Percentiles rank a stretch among this genome's conserved stretches.
Evolutionary conservation across 1,140 invertebrate genomes (phyloP).

Genomic region (Halyomorpha halys): DNA sequence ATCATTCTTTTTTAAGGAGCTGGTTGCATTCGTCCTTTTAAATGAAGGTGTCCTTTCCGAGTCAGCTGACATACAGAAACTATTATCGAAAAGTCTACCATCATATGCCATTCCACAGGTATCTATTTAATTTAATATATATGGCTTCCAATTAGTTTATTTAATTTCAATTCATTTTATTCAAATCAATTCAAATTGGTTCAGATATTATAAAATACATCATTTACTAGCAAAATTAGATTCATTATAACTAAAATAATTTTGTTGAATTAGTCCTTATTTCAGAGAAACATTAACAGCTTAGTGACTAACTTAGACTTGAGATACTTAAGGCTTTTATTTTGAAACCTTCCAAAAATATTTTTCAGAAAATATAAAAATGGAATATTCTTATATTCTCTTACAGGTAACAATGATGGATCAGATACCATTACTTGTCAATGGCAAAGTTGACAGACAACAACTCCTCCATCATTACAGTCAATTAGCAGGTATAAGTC

Average conservation of each 20-base stretch:
- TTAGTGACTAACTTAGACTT: too few species aligned
- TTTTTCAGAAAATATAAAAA: too few species aligned
- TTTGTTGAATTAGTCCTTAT: too few species aligned
- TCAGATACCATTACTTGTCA: slow-evolving; percentile 62
- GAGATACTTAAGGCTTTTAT: too few species aligned
- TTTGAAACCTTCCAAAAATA: too few species aligned
- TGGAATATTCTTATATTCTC: slow-evolving; percentile 5
- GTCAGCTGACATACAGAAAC: slow-evolving; percentile 50
- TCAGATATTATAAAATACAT: too few species aligned
- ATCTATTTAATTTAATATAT: slow-evolving; percentile 19
- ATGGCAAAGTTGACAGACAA: slow-evolving; percentile 77
- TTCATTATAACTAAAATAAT: too few species aligned
- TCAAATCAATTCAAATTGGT: too few species aligned
- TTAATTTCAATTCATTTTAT: too few species aligned
- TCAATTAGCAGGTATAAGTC: slow-evolving; percentile 25
- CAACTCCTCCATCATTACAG: slow-evolving; percentile 56
- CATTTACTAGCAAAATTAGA: too few species aligned
- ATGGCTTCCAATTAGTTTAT: slow-evolving; percentile 13
- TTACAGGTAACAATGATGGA: slow-evolving; percentile 52
- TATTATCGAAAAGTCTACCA: slow-evolving; percentile 50
- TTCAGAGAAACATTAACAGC: too few species aligned
- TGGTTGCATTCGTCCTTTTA: slow-evolving; percentile 60
- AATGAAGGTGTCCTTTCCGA: slow-evolving; percentile 41
- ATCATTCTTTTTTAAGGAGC: slow-evolving; percentile 43
- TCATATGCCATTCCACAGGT: slow-evolving; percentile 68